Evolutionary conservation across 2,888 invertebrate genomes (phyloP).

Genomic region (Timema cristinae): DNA sequence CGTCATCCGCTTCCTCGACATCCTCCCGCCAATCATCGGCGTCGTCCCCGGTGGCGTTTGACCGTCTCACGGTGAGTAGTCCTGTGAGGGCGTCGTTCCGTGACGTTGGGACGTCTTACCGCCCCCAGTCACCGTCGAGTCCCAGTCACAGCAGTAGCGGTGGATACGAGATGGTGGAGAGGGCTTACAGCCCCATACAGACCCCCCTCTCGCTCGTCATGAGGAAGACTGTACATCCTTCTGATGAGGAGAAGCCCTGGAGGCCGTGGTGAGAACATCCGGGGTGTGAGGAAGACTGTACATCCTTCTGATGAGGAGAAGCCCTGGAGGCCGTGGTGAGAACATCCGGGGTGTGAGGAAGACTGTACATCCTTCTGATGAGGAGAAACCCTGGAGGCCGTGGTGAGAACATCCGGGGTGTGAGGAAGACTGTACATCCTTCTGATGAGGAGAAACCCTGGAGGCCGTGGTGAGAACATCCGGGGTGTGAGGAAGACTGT

Average conservation of each 20-base stretch:
- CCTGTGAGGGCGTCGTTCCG: conserved; percentile 43
- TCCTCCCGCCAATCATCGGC: conserved; percentile 46
- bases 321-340: conserved; percentile 77
- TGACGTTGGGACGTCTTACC: conserved; percentile 47
- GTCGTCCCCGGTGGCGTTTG: conserved; percentile 44
- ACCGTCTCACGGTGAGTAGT: conserved; percentile 52
- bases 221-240: conserved; percentile 52
- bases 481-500: too few relatives aligned
- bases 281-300: conserved; percentile 56
- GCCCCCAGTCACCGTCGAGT: conserved; percentile 17
- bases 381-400: conserved; percentile 78
- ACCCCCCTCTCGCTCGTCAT: conserved; percentile 71
- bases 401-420: conserved; percentile 55
- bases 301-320: conserved; percentile 59
- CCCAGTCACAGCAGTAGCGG: conserved; percentile 13
- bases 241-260: conserved; percentile 72
- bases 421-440: conserved; percentile 55
- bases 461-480: conserved; percentile 66
- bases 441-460: conserved; percentile 68
- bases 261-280: conserved; percentile 63
- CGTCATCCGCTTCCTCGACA: conserved; percentile 58
- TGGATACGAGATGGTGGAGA: conserved; percentile 31
- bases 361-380: conserved; percentile 49
- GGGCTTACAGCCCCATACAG: conserved; percentile 48
- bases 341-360: conserved; percentile 52